These are phyloP conservation scores for Axea sp. DNA, from an alignment of 2,888 invertebrate genomes.

Conservation along the genomic window DNA sequence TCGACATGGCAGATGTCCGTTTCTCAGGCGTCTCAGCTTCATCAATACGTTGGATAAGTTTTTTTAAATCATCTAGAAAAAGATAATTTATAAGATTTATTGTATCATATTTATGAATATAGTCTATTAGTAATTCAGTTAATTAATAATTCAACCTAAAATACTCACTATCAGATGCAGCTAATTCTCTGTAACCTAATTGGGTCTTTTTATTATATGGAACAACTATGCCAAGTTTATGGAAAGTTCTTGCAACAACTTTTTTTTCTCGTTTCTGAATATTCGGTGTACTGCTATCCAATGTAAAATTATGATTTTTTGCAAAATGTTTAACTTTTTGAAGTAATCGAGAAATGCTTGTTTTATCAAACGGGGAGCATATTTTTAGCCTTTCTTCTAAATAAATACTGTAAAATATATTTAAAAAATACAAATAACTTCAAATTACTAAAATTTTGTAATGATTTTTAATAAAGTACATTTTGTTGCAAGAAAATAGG, in stretches of 20 bases:
- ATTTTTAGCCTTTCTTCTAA: slow-evolving; percentile 80
- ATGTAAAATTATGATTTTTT: slow-evolving; percentile 81
- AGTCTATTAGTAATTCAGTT: too few relatives aligned
- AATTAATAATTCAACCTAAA: slow-evolving; percentile 14
- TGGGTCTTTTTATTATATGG: slow-evolving; percentile 90
- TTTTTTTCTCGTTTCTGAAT: slow-evolving; percentile 84
- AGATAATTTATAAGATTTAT: slow-evolving; percentile 15
- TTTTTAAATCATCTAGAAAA: slow-evolving; percentile 84
- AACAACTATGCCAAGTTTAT: slow-evolving; percentile 91
- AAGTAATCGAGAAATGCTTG: slow-evolving; percentile 82
- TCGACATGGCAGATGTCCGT: slow-evolving; percentile 83
- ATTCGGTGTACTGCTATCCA: slow-evolving; percentile 82
- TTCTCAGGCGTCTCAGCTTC: slow-evolving; percentile 82
- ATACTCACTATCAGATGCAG: slow-evolving; percentile 84
- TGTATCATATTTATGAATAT: too few relatives aligned
- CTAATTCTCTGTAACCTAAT: slow-evolving; percentile 89
- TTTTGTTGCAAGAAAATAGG: too few relatives aligned
- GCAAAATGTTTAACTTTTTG: slow-evolving; percentile 84
- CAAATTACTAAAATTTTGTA: too few relatives aligned
- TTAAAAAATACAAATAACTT: neutral
- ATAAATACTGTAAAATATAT: slow-evolving; percentile 78
- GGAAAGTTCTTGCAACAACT: slow-evolving; percentile 87
- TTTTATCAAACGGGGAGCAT: slow-evolving; percentile 84
- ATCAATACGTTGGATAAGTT: slow-evolving; percentile 84
- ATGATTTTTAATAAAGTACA: too few relatives aligned